Evolutionary conservation across 2,888 invertebrate species (phyloP).

Genomic region (Ganaspis brasiliensis): DNA sequence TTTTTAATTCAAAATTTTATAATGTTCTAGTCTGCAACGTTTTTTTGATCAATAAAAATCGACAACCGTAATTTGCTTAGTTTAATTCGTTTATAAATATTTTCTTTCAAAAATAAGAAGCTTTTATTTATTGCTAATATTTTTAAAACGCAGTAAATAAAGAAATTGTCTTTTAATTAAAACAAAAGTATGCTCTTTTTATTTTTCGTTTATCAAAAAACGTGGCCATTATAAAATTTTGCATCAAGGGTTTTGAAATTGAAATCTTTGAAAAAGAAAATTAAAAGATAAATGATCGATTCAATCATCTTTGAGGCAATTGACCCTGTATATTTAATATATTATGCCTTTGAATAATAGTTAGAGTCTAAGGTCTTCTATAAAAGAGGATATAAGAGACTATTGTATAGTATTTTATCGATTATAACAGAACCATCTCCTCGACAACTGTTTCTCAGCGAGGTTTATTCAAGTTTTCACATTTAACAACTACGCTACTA

Average conservation of each 20-base stretch:
- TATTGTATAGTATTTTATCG: slow-evolving; percentile 19
- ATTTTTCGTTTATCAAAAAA: too few species aligned
- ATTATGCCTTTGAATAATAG: neutral
- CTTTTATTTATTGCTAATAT: too few species aligned
- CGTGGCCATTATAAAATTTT: too few species aligned
- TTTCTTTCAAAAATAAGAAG: too few species aligned
- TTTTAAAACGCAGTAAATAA: too few species aligned
- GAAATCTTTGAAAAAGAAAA: neutral
- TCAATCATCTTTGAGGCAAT: neutral
- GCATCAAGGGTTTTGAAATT: neutral
- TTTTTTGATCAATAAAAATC: too few species aligned
- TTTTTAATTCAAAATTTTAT: too few species aligned
- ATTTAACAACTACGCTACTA: neutral
- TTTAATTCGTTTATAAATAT: too few species aligned
- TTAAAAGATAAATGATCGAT: neutral
- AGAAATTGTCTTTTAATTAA: too few species aligned
- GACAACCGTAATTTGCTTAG: too few species aligned
- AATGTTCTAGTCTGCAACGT: too few species aligned
- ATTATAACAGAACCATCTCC: slow-evolving; percentile 16
- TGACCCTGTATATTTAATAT: neutral
- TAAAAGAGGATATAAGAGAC: slow-evolving; percentile 8
- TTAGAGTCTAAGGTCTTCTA: neutral
- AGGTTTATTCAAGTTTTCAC: slow-evolving; percentile 9
- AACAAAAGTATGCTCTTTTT: too few species aligned
- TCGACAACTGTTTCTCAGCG: neutral